Percentiles rank a stretch among this genome's conserved stretches.
Evolutionary conservation across 2,888 invertebrate species (phyloP).

Genomic region (Tetramorium bicarinatum): DNA sequence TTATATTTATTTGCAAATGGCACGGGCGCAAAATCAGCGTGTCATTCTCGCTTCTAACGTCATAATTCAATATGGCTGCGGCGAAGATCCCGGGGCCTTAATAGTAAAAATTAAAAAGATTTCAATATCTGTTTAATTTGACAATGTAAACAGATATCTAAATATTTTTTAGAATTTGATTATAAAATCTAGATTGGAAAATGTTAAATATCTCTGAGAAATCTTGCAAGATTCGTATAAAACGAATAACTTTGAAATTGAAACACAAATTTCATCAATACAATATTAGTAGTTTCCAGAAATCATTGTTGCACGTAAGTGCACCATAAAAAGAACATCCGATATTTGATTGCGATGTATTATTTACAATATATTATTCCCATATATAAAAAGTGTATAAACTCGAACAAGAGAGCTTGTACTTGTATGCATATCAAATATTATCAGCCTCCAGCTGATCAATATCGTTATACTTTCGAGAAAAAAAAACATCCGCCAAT

Average conservation of each 20-base stretch:
- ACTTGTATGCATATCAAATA: neutral
- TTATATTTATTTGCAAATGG: no score
- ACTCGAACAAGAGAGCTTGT: slow-evolving; percentile 11
- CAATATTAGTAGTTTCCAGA: neutral
- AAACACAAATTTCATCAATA: neutral
- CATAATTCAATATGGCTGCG: no score
- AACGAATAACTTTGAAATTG: neutral
- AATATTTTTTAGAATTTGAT: neutral
- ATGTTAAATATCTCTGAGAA: neutral
- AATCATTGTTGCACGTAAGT: neutral
- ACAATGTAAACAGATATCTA: neutral
- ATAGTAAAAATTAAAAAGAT: neutral
- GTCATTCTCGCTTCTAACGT: no score
- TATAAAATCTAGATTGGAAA: neutral
- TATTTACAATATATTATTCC: slow-evolving; percentile 47
- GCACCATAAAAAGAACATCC: neutral
- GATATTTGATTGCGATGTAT: slow-evolving; percentile 29
- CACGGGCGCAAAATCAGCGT: no score
- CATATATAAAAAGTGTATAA: slow-evolving; percentile 48
- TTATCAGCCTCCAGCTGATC: slow-evolving; percentile 13
- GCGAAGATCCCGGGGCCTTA: no score
- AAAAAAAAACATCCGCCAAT: slow-evolving; percentile 5
- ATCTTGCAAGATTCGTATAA: neutral
- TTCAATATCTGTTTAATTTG: neutral
- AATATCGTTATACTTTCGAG: slow-evolving; percentile 13